Evolutionary conservation across 2,888 invertebrate species (phyloP), one percentile per base, ranked within the genome.

Genomic region (Lucinisca nassula): DNA sequence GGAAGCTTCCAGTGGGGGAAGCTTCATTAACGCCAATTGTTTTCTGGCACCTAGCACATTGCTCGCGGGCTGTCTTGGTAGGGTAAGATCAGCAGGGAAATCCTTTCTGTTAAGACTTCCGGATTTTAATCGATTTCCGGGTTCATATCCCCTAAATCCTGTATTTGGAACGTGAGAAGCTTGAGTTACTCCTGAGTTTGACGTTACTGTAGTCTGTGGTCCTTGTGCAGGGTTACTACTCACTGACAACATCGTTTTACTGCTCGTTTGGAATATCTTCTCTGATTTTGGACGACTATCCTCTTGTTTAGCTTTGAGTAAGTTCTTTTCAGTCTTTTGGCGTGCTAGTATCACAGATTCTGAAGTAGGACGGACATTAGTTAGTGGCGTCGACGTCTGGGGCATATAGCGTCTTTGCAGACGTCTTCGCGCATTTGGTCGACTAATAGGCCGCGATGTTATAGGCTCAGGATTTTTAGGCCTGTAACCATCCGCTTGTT

Each of bases 21-120:
- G 85, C 45, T 92, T 92, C 92, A 92, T 92, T 30, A 92, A 78
- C n/a, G 91, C 84, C 27, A 91, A 81, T 14, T 86, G 79, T 51
- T 90, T 85, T 27, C 89, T 58, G 3, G 81, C 81, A 2, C 86
- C 86, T 51, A 87, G 55, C 24, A 84, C 82, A 67, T 84, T 88
- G 40, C 79, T 84, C 55, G 58, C 83, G 27, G 83, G 84, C 40
- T 81, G 82, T 24, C 90, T 85, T 14, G 90, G 90, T 37, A 90
- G 73, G 27, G 88, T 88, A 30, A 90, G 58, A 35, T 90, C 90
- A 55, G 78, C 78, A 6, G 79, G 84, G n/a, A 90, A 14, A 51
- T 90, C 86, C 32, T 67, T 67, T 24, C 88, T 75, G 10, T 80
- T 70, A n/a, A 78, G 67, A 37, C 40, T 75, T 3, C 84, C 79